Evolutionary conservation across 2,113 vertebrate species (phyloP).

Genomic region (Triplophysa siluroides): DNA sequence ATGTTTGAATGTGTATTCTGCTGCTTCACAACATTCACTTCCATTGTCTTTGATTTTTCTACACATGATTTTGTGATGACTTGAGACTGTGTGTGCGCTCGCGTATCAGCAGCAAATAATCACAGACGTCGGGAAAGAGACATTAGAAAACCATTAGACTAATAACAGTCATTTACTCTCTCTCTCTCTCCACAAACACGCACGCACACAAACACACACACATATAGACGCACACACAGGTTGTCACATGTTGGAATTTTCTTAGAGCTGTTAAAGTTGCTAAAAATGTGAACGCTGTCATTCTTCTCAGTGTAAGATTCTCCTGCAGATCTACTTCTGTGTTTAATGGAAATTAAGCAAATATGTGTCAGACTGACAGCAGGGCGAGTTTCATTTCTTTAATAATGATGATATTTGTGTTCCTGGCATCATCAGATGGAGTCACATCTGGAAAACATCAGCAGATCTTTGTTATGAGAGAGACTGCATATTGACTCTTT

Average conservation of each 20-base stretch:
- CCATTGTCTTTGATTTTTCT: too few relatives aligned
- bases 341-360: too few relatives aligned
- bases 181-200: neutral
- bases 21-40: too few relatives aligned
- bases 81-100: too few relatives aligned
- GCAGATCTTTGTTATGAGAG: constrained; percentile 70
- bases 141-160: constrained; percentile 76
- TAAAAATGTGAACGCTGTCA: too few relatives aligned
- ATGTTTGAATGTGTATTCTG: too few relatives aligned
- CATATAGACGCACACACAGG: neutral
- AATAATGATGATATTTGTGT: constrained; percentile 54
- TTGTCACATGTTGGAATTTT: neutral
- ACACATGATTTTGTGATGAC: too few relatives aligned
- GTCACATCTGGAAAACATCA: constrained; percentile 76
- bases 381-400: constrained; percentile 39
- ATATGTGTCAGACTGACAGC: too few relatives aligned
- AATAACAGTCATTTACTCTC: constrained; percentile 74
- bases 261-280: neutral
- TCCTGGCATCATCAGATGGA: constrained; percentile 70
- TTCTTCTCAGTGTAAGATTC: too few relatives aligned
- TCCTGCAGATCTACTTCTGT: neutral
- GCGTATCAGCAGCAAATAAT: constrained; percentile 68
- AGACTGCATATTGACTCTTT: constrained; percentile 66
- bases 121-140: constrained; percentile 73
- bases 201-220: neutral